Evolutionary conservation across 64 coral and sea anemone species (phyloP).

Genomic region (Astreopora myriophthalma): DNA sequence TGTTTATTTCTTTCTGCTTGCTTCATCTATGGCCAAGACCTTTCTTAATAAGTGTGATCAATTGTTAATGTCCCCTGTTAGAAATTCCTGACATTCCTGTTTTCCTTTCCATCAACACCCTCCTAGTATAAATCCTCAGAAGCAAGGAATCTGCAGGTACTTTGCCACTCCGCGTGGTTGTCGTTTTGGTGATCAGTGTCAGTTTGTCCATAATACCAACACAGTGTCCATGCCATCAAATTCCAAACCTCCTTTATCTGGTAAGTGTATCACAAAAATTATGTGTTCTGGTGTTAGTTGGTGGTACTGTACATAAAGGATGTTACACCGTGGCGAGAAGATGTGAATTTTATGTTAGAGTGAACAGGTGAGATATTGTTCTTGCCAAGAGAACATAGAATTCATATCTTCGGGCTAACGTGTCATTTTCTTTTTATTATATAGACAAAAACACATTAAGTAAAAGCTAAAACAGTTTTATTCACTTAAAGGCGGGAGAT

Average conservation of each 20-base stretch:
- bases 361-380: too few relatives aligned
- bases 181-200: neutral
- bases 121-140: neutral
- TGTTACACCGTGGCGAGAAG: too few relatives aligned
- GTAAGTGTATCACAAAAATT: neutral
- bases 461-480: too few relatives aligned
- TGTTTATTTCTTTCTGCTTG: too few relatives aligned
- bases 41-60: neutral
- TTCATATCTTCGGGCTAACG: too few relatives aligned
- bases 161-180: neutral
- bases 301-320: too few relatives aligned
- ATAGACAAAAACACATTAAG: too few relatives aligned
- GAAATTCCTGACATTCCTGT: neutral
- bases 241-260: neutral
- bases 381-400: too few relatives aligned
- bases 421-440: too few relatives aligned
- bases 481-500: too few relatives aligned
- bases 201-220: neutral
- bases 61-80: neutral
- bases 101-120: neutral
- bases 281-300: neutral
- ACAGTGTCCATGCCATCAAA: neutral
- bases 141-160: neutral
- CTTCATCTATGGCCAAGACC: neutral
- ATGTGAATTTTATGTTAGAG: too few relatives aligned